Conservation (phyloP, 2,888 invertebrate genomes). For the Ischnura elegans region DNA sequence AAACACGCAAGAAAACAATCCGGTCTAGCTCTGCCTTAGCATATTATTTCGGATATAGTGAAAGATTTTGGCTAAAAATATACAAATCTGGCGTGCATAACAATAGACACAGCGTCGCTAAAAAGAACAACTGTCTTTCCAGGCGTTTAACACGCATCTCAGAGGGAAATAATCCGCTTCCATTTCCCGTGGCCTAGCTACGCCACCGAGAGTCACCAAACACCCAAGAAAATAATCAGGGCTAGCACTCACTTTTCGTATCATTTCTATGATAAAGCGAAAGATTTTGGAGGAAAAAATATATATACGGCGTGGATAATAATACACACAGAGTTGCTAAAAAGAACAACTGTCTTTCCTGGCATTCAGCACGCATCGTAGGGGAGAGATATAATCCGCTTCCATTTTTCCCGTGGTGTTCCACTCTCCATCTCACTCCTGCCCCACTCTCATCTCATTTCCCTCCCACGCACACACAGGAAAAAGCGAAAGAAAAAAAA, state of each 20-base stretch:
- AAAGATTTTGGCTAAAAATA: not conserved
- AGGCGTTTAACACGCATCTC: not conserved
- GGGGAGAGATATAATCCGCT: not conserved
- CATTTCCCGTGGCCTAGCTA: no score
- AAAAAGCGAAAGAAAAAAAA: not conserved
- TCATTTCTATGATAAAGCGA: not conserved
- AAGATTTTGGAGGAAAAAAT: not conserved
- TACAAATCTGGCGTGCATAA: not conserved
- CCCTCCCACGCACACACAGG: not conserved
- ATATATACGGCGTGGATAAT: not conserved
- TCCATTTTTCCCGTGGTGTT: not conserved
- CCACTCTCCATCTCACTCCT: not conserved
- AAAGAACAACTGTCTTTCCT: not conserved
- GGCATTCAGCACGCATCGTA: not conserved
- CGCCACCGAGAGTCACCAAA: no score
- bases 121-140: not conserved
- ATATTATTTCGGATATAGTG: not conserved
- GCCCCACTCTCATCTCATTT: no score
- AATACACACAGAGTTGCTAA: not conserved
- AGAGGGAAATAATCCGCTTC: no score
- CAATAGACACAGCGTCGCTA: not conserved
- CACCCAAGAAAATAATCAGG: no score
- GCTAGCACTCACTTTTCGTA: not conserved
- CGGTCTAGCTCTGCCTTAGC: not conserved
- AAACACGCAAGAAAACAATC: no score